These are phyloP conservation scores for Alaudala cheleensis DNA, from an alignment of 2,113 vertebrate species.

Conservation along the genomic window DNA sequence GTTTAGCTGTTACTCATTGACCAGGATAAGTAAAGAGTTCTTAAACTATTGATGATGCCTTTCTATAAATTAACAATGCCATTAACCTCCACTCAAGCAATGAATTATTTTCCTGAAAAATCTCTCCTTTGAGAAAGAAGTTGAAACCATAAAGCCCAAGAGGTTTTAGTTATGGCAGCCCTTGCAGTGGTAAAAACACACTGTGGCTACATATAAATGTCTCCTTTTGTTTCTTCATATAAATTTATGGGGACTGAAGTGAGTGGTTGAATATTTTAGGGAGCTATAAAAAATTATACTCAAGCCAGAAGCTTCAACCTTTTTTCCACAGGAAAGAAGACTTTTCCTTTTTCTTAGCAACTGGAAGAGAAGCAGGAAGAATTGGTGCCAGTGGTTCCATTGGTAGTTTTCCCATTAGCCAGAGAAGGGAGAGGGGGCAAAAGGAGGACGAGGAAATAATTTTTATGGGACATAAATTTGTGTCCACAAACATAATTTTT, in stretches of 20 bases:
- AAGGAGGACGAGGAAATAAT: not conserved
- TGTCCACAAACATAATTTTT: not conserved
- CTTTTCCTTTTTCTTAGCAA: not conserved
- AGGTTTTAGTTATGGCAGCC: not conserved
- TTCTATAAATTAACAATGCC: not conserved
- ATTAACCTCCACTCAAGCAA: not conserved
- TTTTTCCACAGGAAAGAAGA: constrained; percentile 5
- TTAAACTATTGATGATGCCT: not conserved
- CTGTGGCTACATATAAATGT: not conserved
- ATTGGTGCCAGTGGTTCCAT: not conserved
- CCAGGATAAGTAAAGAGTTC: not conserved
- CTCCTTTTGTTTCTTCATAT: not conserved
- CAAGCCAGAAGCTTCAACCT: not conserved
- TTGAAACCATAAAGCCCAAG: not conserved
- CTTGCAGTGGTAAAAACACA: not conserved
- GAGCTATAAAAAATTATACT: not conserved
- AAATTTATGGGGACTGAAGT: not conserved
- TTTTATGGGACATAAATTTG: not conserved
- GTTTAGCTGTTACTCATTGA: constrained; percentile 20
- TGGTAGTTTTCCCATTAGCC: not conserved
- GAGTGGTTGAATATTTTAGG: not conserved
- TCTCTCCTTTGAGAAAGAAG: not conserved
- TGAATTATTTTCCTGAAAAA: not conserved
- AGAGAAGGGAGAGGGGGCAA: not conserved
- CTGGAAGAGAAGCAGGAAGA: not conserved